Percentiles rank a stretch among this genome's conserved stretches.
These are phyloP conservation scores for Istiophorus platypterus DNA, from an alignment of 2,113 vertebrate species.

Conservation along the genomic window DNA sequence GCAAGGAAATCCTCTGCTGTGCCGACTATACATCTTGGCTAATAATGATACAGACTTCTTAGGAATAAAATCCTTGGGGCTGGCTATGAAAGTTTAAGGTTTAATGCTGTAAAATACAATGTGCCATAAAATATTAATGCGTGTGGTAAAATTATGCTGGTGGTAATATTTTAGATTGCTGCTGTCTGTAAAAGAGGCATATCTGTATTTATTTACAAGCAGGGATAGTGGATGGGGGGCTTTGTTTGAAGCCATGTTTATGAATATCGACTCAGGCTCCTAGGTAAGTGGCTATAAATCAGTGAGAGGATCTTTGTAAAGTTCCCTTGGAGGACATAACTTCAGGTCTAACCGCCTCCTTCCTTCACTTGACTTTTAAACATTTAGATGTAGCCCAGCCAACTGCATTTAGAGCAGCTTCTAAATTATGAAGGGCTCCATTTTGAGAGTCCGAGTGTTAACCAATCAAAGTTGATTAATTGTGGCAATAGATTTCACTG, in stretches of 20 bases:
- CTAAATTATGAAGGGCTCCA: slow-evolving; percentile 74
- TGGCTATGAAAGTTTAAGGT: slow-evolving; percentile 83
- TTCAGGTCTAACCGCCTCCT: slow-evolving; percentile 78
- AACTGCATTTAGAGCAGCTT: slow-evolving; percentile 71
- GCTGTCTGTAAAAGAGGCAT: slow-evolving; percentile 86
- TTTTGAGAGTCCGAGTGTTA: slow-evolving; percentile 70
- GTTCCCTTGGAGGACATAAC: slow-evolving; percentile 85
- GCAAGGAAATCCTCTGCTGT: slow-evolving; percentile 10
- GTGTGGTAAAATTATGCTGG: slow-evolving; percentile 85
- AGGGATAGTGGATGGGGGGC: slow-evolving; percentile 74
- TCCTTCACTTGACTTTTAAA: slow-evolving; percentile 84
- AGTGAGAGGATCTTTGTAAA: slow-evolving; percentile 78
- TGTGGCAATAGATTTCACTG: slow-evolving; percentile 60
- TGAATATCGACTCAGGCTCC: slow-evolving; percentile 85
- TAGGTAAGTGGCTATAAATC: slow-evolving; percentile 87
- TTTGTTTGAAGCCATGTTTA: slow-evolving; percentile 87
- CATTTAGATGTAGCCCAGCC: slow-evolving; percentile 77
- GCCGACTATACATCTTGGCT: slow-evolving; percentile 64
- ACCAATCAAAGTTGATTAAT: slow-evolving; percentile 74
- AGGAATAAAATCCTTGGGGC: slow-evolving; percentile 77
- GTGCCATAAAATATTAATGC: slow-evolving; percentile 87
- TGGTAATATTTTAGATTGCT: slow-evolving; percentile 87
- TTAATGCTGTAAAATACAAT: slow-evolving; percentile 86
- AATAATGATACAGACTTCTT: slow-evolving; percentile 73
- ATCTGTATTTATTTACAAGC: slow-evolving; percentile 88